A percentile compares a stretch with the other conserved stretches of the same genome.
These are phyloP conservation scores for Zeugodacus cucurbitae DNA, from an alignment of 1,140 invertebrate genomes.

Conservation along the genomic window DNA sequence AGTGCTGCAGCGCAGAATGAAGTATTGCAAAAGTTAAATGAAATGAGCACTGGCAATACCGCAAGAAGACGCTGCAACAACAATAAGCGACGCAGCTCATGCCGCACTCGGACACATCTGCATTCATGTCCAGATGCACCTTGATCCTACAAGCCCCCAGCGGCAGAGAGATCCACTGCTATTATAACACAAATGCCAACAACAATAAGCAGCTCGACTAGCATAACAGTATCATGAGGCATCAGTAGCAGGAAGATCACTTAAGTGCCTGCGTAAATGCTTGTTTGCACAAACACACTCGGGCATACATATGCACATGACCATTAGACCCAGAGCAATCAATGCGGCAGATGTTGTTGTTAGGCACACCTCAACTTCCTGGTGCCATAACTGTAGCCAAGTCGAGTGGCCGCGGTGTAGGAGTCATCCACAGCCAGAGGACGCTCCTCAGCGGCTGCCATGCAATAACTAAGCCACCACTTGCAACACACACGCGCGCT, in stretches of 20 bases:
- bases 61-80: background rate
- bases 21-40: background rate
- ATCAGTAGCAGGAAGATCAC: conserved; percentile 27
- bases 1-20: background rate
- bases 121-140: background rate
- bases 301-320: background rate
- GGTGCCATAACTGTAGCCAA: conserved; percentile 20
- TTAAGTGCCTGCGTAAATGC: conserved; percentile 32
- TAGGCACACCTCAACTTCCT: conserved; percentile 13
- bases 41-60: background rate
- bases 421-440: background rate
- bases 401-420: conserved; percentile 5
- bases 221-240: background rate
- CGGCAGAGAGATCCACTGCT: conserved; percentile 10
- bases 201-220: background rate
- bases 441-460: background rate
- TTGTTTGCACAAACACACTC: background rate
- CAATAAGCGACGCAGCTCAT: background rate
- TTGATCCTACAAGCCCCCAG: conserved; percentile 30
- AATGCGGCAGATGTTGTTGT: background rate
- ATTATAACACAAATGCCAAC: background rate
- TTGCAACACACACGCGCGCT: background rate
- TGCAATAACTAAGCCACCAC: background rate
- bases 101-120: background rate
- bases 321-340: conserved; percentile 16